A percentile compares a stretch with the other conserved stretches of the same genome.
Evolutionary conservation across 1,140 invertebrate species (phyloP).

Genomic region (Drosophila rhopaloa): DNA sequence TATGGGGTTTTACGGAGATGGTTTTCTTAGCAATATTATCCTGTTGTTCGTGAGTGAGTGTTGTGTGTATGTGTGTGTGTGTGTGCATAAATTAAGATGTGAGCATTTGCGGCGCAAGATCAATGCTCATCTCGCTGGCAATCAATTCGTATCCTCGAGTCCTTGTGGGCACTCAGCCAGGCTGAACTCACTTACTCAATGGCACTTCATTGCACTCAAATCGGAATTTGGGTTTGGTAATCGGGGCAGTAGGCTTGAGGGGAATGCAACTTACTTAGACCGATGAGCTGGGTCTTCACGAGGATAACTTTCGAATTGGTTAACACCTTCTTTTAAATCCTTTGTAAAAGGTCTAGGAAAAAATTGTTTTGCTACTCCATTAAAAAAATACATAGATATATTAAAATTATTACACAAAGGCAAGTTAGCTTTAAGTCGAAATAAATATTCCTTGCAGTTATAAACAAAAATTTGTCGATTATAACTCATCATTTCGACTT

Average conservation of each 20-base stretch:
- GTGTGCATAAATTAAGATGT: slow-evolving; percentile 34
- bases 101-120: slow-evolving; percentile 2
- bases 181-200: slow-evolving; percentile 4
- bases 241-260: neutral
- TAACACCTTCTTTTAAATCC: no score
- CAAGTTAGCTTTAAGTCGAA: no score
- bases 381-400: no score
- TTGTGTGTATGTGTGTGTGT: slow-evolving; percentile 1
- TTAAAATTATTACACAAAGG: no score
- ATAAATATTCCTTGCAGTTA: no score
- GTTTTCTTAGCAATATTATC: neutral
- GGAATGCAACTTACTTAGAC: slow-evolving; percentile 2
- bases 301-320: no score
- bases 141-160: slow-evolving; percentile 16
- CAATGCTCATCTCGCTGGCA: slow-evolving; percentile 40
- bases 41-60: slow-evolving; percentile 6
- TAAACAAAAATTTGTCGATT: no score
- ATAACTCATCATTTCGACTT: no score
- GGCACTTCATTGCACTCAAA: slow-evolving; percentile 37
- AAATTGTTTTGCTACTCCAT: no score
- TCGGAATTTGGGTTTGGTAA: neutral
- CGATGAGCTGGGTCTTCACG: no score
- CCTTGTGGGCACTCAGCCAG: slow-evolving; percentile 21
- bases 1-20: neutral
- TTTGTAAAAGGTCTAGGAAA: no score